Percentiles rank a stretch among this genome's conserved stretches.
Evolutionary conservation across 1,140 invertebrate species (phyloP).

Genomic region (Bombus difficillimus): DNA sequence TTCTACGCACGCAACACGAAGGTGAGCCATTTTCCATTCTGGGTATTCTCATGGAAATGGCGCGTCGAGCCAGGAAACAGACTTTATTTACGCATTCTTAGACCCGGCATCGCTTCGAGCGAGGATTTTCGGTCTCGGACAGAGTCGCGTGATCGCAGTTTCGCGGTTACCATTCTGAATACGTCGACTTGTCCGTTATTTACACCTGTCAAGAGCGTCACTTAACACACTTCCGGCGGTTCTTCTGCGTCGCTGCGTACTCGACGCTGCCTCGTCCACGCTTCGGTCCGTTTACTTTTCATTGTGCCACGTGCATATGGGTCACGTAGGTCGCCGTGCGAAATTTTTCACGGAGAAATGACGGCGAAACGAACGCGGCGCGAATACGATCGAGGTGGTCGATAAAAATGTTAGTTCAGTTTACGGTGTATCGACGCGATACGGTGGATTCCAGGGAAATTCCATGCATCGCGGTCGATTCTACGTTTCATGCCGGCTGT

Average conservation of each 20-base stretch:
- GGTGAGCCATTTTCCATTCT: not conserved
- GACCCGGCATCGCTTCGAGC: not conserved
- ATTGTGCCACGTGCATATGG: conserved; percentile 4
- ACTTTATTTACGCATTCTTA: not conserved
- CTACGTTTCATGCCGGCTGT: no score
- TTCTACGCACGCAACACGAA: not conserved
- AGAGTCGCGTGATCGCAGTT: conserved; percentile 7
- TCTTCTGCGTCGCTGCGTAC: conserved; percentile 51
- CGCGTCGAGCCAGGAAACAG: not conserved
- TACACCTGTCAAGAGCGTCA: conserved; percentile 63
- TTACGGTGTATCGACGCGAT: no score
- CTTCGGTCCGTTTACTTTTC: conserved; percentile 54
- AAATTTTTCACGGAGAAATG: not conserved
- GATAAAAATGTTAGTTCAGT: no score
- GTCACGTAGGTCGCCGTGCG: conserved; percentile 9
- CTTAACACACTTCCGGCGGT: conserved; percentile 71
- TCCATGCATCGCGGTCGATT: no score
- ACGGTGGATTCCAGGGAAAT: no score
- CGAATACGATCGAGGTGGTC: no score
- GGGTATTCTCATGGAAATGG: conserved; percentile 8
- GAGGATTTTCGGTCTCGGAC: not conserved
- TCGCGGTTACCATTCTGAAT: conserved; percentile 26
- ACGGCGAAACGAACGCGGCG: no score
- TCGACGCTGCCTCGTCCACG: conserved; percentile 32
- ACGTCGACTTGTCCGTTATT: conserved; percentile 16